Base-by-base conservation (phyloP, 2,888 invertebrate species). In the Eudemis profundana region DNA sequence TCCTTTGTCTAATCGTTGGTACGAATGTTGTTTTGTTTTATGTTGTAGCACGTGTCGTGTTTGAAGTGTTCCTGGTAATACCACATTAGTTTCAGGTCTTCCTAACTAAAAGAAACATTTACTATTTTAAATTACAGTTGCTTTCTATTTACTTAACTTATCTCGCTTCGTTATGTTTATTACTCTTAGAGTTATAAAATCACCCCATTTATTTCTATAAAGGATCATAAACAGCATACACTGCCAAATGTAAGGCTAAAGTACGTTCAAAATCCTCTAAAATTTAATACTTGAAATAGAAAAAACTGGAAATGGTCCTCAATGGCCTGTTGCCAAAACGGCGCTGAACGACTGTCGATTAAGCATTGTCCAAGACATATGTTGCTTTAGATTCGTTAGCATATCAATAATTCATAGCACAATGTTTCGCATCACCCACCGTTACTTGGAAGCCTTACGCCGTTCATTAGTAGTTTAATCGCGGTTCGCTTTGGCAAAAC, bases 401-500 rank as follows among this genome's bases (percentile, higher is more conserved):
- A 69, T 86, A 90, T 91, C 87, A 90, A 90, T 92, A 87, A 91
- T 92, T 90, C 90, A 91, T 89, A 86, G 81, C 81, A 75, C 74
- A 78, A 81, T 86, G 82, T 87, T 89, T 89, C 87, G 84, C 84
- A 88, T 85, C 82, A 83, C 73, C 83, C 76, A 86, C 90, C 89
- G 90, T 89, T 92, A 90, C 90, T 89, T 90, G 89, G 90, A 92
- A 91, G 87, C 83, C 87, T 89, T 82, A 85, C 81, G 82, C 76
- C 75, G 79, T 87, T 89, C 91, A 92, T 91, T 91, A 89, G 91
- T 90, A 90, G 87, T 91, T 87, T 81, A 75, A 79, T 80, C 89
- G 87, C 86, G 85, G 84, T 76, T 78, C 73, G 85, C 91, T 92
- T 91, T 92, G 91, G 91, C 91, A 91, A 90, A 90, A 90, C 90